Evolutionary conservation across 2,888 invertebrate genomes (phyloP).

Genomic region (Imbricaverruca yamaguchii): DNA sequence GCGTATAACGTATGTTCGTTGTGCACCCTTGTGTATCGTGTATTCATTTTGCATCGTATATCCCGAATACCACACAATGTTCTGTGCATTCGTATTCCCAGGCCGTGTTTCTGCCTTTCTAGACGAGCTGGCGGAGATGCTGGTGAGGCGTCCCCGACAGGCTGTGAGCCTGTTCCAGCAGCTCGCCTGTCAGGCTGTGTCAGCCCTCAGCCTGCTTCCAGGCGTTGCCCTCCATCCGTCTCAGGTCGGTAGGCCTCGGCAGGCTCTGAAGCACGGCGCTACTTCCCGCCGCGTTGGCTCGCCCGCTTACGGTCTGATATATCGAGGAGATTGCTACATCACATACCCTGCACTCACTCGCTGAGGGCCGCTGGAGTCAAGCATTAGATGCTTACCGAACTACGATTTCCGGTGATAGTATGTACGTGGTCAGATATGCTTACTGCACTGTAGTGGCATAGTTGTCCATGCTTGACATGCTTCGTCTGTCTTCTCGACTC

Average conservation of each 20-base stretch:
- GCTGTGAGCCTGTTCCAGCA: neutral
- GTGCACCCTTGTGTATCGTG: too few relatives aligned
- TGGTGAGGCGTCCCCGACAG: neutral
- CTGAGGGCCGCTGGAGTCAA: neutral
- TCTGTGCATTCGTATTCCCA: too few relatives aligned
- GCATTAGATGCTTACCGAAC: neutral
- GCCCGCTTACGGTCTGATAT: neutral
- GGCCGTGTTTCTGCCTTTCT: neutral
- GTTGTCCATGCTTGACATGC: too few relatives aligned
- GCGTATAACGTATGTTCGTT: too few relatives aligned
- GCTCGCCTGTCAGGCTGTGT: neutral
- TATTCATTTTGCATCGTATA: too few relatives aligned
- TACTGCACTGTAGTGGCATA: too few relatives aligned
- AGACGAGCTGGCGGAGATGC: neutral
- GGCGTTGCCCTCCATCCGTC: neutral
- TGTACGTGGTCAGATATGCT: neutral
- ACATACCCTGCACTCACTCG: neutral
- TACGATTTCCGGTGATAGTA: neutral
- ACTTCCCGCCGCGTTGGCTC: neutral
- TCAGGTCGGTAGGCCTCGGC: neutral
- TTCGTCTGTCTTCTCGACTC: too few relatives aligned
- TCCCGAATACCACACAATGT: too few relatives aligned
- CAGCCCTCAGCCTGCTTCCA: neutral
- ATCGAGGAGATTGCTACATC: neutral
- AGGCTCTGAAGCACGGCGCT: neutral